Evolutionary conservation across 2,113 vertebrate species (phyloP).

Genomic region (Saguinus imperator): DNA sequence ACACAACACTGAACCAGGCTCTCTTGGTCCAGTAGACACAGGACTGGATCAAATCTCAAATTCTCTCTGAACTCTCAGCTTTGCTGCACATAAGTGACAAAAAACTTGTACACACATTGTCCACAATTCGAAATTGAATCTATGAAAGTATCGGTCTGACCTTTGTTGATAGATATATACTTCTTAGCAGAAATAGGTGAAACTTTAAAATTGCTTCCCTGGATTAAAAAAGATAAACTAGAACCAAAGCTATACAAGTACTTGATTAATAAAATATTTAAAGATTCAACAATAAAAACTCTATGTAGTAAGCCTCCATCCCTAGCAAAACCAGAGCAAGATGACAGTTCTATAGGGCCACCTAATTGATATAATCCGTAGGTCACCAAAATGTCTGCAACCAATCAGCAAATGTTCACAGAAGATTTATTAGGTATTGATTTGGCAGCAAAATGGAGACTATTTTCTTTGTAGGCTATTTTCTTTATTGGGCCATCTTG

Average conservation of each 20-base stretch:
- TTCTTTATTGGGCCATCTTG: neutral
- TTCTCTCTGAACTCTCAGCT: neutral
- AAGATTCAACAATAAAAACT: neutral
- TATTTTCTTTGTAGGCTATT: neutral
- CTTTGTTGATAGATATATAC: neutral
- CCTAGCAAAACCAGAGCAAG: neutral
- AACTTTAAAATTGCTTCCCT: neutral
- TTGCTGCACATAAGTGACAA: neutral
- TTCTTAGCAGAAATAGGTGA: neutral
- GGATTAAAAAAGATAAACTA: neutral
- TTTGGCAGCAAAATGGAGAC: neutral
- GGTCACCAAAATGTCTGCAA: neutral
- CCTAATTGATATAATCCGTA: neutral
- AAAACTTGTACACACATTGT: neutral
- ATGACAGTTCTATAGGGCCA: neutral
- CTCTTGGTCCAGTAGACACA: neutral
- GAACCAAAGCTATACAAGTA: neutral
- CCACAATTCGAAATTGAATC: neutral
- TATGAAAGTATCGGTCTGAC: neutral
- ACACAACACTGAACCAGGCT: neutral
- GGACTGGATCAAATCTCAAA: neutral
- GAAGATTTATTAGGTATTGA: neutral
- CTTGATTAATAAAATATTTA: neutral
- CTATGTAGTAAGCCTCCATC: neutral
- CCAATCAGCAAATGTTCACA: neutral